Conservation (phyloP, 1,140 invertebrate genomes). For the Drosophila nigromelanica region DNA sequence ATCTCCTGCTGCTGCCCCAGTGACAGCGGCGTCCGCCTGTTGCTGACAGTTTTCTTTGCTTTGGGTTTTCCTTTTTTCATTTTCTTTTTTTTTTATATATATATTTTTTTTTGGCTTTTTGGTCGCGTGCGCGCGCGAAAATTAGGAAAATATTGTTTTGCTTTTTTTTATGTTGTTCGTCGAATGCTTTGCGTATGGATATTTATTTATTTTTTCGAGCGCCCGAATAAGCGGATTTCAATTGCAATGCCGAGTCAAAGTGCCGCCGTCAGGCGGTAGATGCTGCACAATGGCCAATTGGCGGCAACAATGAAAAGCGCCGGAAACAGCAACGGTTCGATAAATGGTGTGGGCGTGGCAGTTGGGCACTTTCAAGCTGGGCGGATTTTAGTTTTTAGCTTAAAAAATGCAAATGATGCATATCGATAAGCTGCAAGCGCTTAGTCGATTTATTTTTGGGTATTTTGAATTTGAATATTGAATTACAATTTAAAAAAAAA, state of each 20-base stretch:
- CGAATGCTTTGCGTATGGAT: constrained; percentile 33
- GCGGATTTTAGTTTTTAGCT: neutral
- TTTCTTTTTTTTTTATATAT: constrained; percentile 19
- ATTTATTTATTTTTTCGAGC: constrained; percentile 45
- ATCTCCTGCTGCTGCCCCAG: constrained; percentile 31
- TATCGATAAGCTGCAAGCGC: neutral
- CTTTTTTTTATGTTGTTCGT: constrained; percentile 43
- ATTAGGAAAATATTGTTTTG: constrained; percentile 80
- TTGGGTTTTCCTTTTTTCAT: constrained; percentile 29
- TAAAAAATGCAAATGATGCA: neutral
- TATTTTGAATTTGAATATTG: too few species aligned
- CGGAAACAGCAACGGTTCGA: constrained; percentile 3
- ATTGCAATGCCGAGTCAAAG: constrained; percentile 71
- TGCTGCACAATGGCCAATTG: neutral
- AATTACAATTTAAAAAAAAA: too few species aligned
- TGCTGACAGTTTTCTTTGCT: constrained; percentile 76
- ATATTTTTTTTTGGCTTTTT: constrained; percentile 54
- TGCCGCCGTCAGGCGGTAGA: constrained; percentile 30
- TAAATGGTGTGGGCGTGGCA: constrained; percentile 14
- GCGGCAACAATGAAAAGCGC: constrained; percentile 22
- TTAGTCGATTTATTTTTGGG: neutral
- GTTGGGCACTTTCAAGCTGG: neutral
- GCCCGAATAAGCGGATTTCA: constrained; percentile 63
- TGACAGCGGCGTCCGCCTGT: constrained; percentile 53
- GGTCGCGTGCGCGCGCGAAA: constrained; percentile 74